phyloP scores from a whole-genome alignment of 1,140 invertebrate genomes.

The Atta colombica region DNA sequence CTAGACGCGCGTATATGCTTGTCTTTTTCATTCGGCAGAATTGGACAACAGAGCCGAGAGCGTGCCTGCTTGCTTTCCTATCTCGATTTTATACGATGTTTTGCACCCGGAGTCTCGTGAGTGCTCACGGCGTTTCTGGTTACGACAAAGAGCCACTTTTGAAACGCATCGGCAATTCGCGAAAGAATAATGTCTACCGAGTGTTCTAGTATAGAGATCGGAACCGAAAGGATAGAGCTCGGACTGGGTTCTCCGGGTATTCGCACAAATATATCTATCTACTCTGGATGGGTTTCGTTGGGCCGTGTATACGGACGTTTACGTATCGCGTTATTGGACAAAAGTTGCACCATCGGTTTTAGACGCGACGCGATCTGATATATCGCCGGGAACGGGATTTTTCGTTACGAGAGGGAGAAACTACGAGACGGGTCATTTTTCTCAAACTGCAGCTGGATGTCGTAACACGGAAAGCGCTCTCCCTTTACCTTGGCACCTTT shows the following conservation, averaged over 20 bases:
- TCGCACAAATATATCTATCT: constrained; percentile 69
- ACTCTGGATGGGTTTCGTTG: constrained; percentile 45
- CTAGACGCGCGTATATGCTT: not conserved
- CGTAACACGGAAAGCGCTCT: constrained; percentile 61
- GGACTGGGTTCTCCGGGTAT: constrained; percentile 22
- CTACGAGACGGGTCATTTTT: constrained; percentile 78
- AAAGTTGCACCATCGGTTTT: constrained; percentile 78
- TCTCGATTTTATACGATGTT: constrained; percentile 37
- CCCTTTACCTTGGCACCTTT: constrained; percentile 45
- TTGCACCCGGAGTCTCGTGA: constrained; percentile 2
- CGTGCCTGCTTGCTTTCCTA: not conserved
- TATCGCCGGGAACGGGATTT: constrained; percentile 71
- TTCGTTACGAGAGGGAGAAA: constrained; percentile 72
- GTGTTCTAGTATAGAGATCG: constrained; percentile 48
- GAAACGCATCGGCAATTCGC: constrained; percentile 64
- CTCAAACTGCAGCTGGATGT: constrained; percentile 76
- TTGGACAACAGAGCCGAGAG: constrained; percentile 16
- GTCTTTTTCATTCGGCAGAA: not conserved
- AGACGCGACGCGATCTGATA: constrained; percentile 78
- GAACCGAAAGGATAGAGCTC: not conserved
- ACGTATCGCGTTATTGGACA: constrained; percentile 80
- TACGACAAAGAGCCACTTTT: constrained; percentile 61
- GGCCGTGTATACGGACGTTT: constrained; percentile 70
- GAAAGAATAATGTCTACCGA: constrained; percentile 59
- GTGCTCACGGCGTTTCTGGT: constrained; percentile 43